A percentile compares a stretch with the other conserved stretches of the same genome.
Conservation (phyloP, 2,113 vertebrate genomes). For the Stomatorhinus ivindoensis region DNA sequence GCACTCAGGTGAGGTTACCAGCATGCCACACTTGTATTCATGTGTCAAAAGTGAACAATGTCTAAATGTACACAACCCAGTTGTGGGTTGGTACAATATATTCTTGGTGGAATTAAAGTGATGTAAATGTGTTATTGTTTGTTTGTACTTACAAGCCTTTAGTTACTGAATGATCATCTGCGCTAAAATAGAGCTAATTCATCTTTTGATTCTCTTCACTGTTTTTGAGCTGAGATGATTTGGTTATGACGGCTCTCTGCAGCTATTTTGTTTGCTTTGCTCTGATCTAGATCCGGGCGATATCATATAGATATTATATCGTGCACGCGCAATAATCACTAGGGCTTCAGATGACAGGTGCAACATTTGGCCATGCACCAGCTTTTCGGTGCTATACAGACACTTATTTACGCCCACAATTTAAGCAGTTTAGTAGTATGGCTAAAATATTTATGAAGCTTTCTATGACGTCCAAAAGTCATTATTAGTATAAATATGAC, state of each 20-base stretch:
- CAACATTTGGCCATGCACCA: too few species aligned
- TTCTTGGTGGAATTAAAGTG: not conserved
- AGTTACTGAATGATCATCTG: not conserved
- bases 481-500: too few species aligned
- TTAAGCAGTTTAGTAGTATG: too few species aligned
- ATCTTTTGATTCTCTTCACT: not conserved
- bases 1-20: not conserved
- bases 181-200: not conserved
- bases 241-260: not conserved
- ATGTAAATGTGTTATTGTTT: not conserved
- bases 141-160: not conserved
- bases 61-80: not conserved
- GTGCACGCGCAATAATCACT: too few species aligned
- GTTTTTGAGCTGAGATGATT: not conserved
- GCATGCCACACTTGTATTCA: not conserved
- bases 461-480: too few species aligned
- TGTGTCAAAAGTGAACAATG: not conserved
- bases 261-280: not conserved
- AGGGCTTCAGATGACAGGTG: too few species aligned
- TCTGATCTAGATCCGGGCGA: not conserved
- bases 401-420: too few species aligned
- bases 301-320: too few species aligned
- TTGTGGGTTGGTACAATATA: not conserved
- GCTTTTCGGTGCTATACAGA: too few species aligned
- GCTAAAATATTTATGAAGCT: too few species aligned